Evolutionary conservation across 23 tunicate genomes (phyloP), one percentile per base, ranked within the genome.

Genomic region (Aplidium turbinatum): DNA sequence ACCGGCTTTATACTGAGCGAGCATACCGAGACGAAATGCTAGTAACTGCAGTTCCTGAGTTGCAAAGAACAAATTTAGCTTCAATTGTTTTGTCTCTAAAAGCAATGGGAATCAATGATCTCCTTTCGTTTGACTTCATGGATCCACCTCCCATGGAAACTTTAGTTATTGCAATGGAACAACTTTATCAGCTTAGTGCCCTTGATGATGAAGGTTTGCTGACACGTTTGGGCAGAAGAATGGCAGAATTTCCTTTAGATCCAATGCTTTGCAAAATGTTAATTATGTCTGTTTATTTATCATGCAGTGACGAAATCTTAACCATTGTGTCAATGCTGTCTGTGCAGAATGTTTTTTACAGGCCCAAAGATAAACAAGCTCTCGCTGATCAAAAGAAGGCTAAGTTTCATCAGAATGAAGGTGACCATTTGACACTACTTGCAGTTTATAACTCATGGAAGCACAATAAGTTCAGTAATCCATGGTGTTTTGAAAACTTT

Each of bases 131-230:
- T 79, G 99, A 95, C 58, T 95, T 95, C 38, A 95, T 95, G 99
- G 99, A 95, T 55, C 96, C 96, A 2, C 99, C 99, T 33, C 99
- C 99, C 3, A 89, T 89, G 96, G 93, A 95, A 73, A 89, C 96
- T 1, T 57, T 95, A 13, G 90, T 88, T 51, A 88, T 92, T 45
- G 99, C 99, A 11, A 88, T 95, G 96, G 99, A 95, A 60, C 92
- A 84, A 48, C 75, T 95, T 7, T 95, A 82, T 75, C 96, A 88
- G 34, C 65, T 95, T 2, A 91, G 99, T 57, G 99, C 99, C 6
- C 63, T 95, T 7, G 96, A 95, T 73, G 96, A 95, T 83, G 96
- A 88, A 88, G 99, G 99, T 9, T 38, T 88, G 47, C 72, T 95
- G 23, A 95, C 99, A 19, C 51, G 96, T 13, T 71, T 95, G 24